Base-by-base conservation (phyloP, 2,888 invertebrate species). In the Argynnis bischoffii region DNA sequence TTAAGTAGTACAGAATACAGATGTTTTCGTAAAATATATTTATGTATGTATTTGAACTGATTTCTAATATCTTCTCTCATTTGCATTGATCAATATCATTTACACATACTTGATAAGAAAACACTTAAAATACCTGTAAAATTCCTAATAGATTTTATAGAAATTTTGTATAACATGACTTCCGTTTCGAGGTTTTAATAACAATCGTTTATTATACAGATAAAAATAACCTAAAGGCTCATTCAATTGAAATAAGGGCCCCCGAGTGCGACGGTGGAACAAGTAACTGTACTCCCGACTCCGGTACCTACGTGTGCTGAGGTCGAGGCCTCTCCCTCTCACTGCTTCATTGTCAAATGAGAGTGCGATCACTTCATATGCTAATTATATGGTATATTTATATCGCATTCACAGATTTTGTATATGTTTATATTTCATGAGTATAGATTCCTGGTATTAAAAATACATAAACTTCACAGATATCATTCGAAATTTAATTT, bases 261-360 rank as follows among this genome's bases (percentile, higher is more conserved):
- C 26, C 48, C n/a, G 48, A 48, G 48, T 26, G 59, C 31, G 59
- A 59, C 26, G 47, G 18, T 6, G 55, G n/a, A 47, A 4, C 47
- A n/a, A 59, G 59, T 59, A 59, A 59, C 59, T 31, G 59, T 59
- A 59, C 59, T 57, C 46, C 41, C 6, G 18, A 3, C 35, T 15
- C 59, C 60, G 50, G 16, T 14, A n/a, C n/a, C n/a, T n/a, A 18
- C 35, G 51, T 14, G 21, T 6, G 26, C 61, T 14, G 51, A 61
- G 61, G 61, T 61, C 61, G 61, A 61, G 61, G 51, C 51, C 61
- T 41, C 61, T 35, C 35, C 51, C 55, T 55, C 41, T n/a, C 59
- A 41, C 35, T 41, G 48, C 59, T n/a, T 59, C 59, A 31, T 48
- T 57, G 47, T 47, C 57, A 47, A 21, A 6, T 21, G 47, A 47